Percentiles rank a stretch among this genome's conserved stretches.
Conservation (phyloP, 2,797 vertebrate genomes). For the Hypotaenidia okinawae region DNA sequence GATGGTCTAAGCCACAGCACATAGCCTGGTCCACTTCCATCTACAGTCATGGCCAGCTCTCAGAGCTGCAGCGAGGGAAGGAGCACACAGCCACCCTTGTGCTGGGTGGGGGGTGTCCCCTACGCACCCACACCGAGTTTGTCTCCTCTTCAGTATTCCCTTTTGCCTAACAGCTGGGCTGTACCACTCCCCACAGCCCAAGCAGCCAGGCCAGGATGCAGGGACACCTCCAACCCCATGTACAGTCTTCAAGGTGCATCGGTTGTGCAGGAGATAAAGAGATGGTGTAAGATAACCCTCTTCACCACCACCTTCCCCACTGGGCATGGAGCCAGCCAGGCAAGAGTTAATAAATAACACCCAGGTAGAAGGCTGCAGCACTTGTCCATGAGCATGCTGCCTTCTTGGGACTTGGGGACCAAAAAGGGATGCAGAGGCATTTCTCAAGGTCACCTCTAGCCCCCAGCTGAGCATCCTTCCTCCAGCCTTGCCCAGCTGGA, state of each 20-base stretch:
- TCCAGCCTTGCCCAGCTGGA: conserved; percentile 28
- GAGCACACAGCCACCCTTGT: fast-evolving
- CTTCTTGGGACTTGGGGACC: neutral
- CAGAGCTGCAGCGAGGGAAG: neutral
- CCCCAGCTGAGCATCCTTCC: neutral
- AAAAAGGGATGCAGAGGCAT: neutral
- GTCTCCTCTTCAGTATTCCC: neutral
- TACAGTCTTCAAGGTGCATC: neutral
- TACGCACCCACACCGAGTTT: fast-evolving
- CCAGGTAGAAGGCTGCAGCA: neutral
- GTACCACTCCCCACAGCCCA: neutral
- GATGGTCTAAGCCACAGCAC: neutral
- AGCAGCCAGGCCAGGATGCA: fast-evolving
- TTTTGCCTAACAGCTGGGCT: neutral
- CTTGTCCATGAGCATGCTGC: neutral
- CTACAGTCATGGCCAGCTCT: neutral
- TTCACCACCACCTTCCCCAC: neutral
- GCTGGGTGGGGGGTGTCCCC: neutral
- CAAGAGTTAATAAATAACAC: conserved; percentile 66
- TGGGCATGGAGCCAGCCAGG: neutral
- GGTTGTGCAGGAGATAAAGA: neutral
- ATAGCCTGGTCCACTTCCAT: neutral
- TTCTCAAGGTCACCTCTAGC: neutral
- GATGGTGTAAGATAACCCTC: neutral
- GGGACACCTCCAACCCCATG: neutral